A percentile compares a stretch with the other conserved stretches of the same genome.
These are phyloP conservation scores for Agriopis marginaria DNA, from an alignment of 2,888 invertebrate species.

Conservation along the genomic window DNA sequence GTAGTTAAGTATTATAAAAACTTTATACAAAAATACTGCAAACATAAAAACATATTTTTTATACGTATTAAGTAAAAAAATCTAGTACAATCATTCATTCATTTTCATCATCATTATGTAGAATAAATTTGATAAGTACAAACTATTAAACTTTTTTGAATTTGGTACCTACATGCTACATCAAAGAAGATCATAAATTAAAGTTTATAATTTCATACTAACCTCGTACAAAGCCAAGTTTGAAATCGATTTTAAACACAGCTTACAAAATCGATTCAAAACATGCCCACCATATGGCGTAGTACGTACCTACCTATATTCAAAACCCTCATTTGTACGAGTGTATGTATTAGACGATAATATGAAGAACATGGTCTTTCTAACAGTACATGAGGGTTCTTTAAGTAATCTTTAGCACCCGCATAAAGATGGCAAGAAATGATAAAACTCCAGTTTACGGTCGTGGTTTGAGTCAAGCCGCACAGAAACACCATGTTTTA, in stretches of 20 bases:
- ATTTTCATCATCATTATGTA: too few species aligned
- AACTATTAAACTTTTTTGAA: too few species aligned
- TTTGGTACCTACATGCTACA: too few species aligned
- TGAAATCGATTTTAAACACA: neutral
- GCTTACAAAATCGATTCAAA: constrained; percentile 52
- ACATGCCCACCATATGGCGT: constrained; percentile 49
- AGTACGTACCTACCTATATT: constrained; percentile 51
- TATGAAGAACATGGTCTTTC: constrained; percentile 51
- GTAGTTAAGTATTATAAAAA: too few species aligned
- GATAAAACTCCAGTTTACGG: constrained; percentile 38
- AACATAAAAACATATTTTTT: too few species aligned
- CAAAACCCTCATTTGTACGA: constrained; percentile 61
- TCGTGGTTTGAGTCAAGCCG: constrained; percentile 22
- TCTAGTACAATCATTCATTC: too few species aligned
- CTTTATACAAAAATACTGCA: too few species aligned
- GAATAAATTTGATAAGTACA: too few species aligned
- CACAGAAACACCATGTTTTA: neutral
- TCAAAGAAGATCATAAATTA: neutral
- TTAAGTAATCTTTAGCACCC: constrained; percentile 52
- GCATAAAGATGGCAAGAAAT: constrained; percentile 52
- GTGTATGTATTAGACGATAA: constrained; percentile 5
- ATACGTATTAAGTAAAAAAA: too few species aligned
- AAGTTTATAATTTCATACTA: neutral
- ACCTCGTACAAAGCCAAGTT: neutral
- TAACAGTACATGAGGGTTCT: constrained; percentile 68